Evolutionary conservation across 2,797 vertebrate genomes (phyloP).

Genomic region (Delichon dasypus): DNA sequence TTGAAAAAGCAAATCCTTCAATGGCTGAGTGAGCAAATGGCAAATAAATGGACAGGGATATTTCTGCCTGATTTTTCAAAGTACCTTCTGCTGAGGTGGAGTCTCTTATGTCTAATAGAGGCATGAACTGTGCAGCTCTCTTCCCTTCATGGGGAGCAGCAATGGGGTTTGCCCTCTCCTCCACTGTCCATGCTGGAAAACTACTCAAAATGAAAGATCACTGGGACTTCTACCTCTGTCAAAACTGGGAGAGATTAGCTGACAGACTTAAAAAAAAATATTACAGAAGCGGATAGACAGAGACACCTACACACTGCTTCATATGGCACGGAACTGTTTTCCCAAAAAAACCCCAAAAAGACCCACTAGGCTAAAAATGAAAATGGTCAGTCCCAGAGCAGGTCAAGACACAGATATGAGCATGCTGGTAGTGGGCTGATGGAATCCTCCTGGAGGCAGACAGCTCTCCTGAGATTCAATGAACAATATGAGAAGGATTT

Average conservation of each 20-base stretch:
- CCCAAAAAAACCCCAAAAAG: not conserved
- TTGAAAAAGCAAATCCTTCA: not conserved
- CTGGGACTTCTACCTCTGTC: not conserved
- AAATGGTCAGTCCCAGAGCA: not conserved
- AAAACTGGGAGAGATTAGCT: not conserved
- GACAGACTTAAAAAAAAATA: not conserved
- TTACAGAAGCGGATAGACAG: conserved; percentile 13
- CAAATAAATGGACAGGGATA: not conserved
- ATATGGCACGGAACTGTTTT: not conserved
- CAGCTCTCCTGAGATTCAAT: not conserved
- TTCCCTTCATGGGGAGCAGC: accelerated
- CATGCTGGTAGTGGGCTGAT: not conserved
- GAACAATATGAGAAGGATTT: not conserved
- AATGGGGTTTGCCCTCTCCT: not conserved
- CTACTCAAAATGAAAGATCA: not conserved
- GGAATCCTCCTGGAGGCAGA: not conserved
- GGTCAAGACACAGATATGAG: not conserved
- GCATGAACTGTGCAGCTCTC: not conserved
- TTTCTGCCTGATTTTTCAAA: not conserved
- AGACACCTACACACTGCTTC: not conserved
- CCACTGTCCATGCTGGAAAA: not conserved
- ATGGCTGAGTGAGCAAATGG: not conserved
- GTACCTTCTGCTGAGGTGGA: not conserved
- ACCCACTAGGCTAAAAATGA: not conserved
- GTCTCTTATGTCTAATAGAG: not conserved